A percentile compares a stretch with the other conserved stretches of the same genome.
phyloP scores from a whole-genome alignment of 1,140 invertebrate genomes.

The Drosophila sechellia region DNA sequence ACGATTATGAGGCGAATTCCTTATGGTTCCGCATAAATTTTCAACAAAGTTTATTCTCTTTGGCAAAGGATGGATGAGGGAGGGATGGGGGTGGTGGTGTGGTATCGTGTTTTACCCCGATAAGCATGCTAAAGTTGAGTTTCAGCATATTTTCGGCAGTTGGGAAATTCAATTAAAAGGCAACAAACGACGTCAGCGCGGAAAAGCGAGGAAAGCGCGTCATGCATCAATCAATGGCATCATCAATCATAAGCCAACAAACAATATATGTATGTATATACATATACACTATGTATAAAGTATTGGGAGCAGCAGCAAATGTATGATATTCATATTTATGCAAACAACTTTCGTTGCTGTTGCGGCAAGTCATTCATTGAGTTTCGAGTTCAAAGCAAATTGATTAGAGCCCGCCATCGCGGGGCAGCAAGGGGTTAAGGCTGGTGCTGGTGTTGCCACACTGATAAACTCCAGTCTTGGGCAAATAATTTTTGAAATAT shows the following conservation, averaged over 20 bases:
- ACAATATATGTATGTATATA: constrained; percentile 32
- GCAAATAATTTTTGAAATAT: constrained; percentile 31
- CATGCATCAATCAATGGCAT: constrained; percentile 80
- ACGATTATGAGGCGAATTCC: constrained; percentile 70
- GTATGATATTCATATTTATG: constrained; percentile 44
- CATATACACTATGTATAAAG: not conserved
- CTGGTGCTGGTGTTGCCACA: not conserved
- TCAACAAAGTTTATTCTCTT: constrained; percentile 30
- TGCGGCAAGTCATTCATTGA: constrained; percentile 56
- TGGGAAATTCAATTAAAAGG: constrained; percentile 76
- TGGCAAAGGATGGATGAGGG: not conserved
- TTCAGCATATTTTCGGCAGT: constrained; percentile 57
- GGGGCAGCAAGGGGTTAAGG: constrained; percentile 30
- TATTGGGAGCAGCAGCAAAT: constrained; percentile 5
- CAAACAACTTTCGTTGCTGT: constrained; percentile 4
- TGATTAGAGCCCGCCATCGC: constrained; percentile 27
- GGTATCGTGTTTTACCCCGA: constrained; percentile 53
- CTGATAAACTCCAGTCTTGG: constrained; percentile 22
- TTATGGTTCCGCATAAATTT: constrained; percentile 65
- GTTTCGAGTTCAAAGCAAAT: constrained; percentile 51
- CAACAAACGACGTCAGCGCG: constrained; percentile 51
- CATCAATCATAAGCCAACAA: constrained; percentile 74
- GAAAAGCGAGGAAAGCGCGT: constrained; percentile 55
- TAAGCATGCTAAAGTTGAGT: constrained; percentile 71
- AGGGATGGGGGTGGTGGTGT: not conserved